Evolutionary conservation across 2,888 invertebrate species (phyloP), one percentile per base, ranked within the genome.

Genomic region (Machimus rusticus): DNA sequence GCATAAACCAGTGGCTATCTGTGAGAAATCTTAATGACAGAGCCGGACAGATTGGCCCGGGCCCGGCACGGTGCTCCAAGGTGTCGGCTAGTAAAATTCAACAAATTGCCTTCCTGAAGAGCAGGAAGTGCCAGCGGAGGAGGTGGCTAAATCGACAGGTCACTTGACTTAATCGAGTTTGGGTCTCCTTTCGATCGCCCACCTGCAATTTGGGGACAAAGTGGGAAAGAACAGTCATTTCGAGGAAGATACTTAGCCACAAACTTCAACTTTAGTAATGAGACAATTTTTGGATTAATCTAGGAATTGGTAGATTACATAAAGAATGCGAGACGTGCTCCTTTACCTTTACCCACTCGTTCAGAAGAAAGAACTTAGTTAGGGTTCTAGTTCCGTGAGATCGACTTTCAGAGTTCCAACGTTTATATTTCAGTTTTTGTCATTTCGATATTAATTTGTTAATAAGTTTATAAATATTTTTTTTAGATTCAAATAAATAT

Each of bases 1-100:
- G 19, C 39, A 78, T 78, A 43, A 78, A 78, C 78, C 78, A 78
- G 19, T 43, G 78, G 46, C 78, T 78, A 78, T 78, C 78, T 78
- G 16, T 39, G 78, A 43, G 78, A 78, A 78, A 78, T 78, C 78
- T 78, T 78, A 78, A 78, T 43, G 78, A 78, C 78, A 19, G 19
- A 19, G 23, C 78, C 37, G 39, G 78, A 39, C 78, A 78, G 78
- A 78, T 78, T 78, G 39, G 37, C 39, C 23, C 8, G n/a, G 43
- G 12, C 12, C 28, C 28, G 23, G 66, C 12, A 28, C 28, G 9
- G 66, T 2, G 8, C 23, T 66, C 28, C 12, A 16, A 66, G 23
- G 66, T 66, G 66, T 66, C 28, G 19, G 66, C 23, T 19, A 23
- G 66, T 66, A 28, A 66, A 66, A 66, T 66, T 66, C 66, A 66